phyloP scores from a whole-genome alignment of 2,113 vertebrate genomes.

The Chamaetylas fuelleborni region DNA sequence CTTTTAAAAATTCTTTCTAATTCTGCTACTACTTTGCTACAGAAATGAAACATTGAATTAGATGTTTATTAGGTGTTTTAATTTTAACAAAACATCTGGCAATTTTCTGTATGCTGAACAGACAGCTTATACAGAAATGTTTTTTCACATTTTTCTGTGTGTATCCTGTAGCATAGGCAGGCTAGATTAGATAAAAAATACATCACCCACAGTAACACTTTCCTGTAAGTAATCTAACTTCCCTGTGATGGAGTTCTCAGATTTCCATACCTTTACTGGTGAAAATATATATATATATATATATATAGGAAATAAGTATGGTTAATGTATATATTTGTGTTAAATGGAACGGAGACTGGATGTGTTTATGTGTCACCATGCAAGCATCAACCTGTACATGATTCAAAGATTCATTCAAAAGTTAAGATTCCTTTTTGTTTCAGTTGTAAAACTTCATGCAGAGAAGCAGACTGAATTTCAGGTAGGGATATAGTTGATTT shows the following conservation, averaged over 20 bases:
- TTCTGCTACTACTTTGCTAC: neutral
- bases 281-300: too few relatives aligned
- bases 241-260: neutral
- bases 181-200: conserved; percentile 50
- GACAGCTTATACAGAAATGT: neutral
- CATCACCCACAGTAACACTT: neutral
- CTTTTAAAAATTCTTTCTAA: neutral
- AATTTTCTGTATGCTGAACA: neutral
- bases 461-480: neutral
- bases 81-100: neutral
- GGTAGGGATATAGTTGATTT: neutral
- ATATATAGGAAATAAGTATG: neutral
- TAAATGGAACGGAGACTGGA: conserved; percentile 30
- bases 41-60: neutral
- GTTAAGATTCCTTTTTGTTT: neutral
- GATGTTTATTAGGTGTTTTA: neutral
- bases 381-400: neutral
- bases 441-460: neutral
- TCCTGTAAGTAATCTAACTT: neutral
- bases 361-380: neutral
- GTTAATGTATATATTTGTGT: neutral
- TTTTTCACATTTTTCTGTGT: neutral
- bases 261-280: neutral
- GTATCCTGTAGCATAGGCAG: neutral
- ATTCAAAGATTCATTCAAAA: neutral